Evolutionary conservation across 2,113 vertebrate genomes (phyloP).

Genomic region (Aphyosemion australe): DNA sequence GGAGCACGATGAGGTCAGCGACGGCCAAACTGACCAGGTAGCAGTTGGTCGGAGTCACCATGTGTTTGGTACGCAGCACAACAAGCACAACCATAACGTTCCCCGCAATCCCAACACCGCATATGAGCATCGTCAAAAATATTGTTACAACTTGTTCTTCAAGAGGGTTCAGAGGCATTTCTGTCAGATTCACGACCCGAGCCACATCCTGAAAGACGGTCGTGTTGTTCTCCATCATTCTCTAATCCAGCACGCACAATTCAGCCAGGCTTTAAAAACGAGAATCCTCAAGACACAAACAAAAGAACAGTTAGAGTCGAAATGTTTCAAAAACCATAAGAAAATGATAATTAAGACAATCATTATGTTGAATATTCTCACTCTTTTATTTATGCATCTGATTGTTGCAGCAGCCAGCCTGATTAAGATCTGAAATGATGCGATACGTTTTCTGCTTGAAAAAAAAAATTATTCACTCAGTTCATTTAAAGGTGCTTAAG

Average conservation of each 20-base stretch:
- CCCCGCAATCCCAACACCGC: constrained; percentile 83
- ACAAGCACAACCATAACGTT: constrained; percentile 87
- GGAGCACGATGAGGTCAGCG: constrained; percentile 85
- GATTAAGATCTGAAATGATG: too few species aligned
- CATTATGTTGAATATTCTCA: too few species aligned
- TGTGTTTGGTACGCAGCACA: constrained; percentile 84
- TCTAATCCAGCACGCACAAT: not conserved
- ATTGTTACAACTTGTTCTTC: constrained; percentile 86
- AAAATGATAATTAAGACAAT: too few species aligned
- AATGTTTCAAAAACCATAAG: not conserved
- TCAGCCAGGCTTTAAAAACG: constrained; percentile 38
- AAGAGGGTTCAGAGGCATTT: constrained; percentile 79
- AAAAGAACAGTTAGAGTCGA: not conserved
- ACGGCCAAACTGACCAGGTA: constrained; percentile 87
- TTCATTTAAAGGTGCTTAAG: too few species aligned
- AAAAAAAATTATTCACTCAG: too few species aligned
- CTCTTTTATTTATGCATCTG: too few species aligned
- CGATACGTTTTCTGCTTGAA: not conserved
- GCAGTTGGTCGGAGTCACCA: constrained; percentile 89
- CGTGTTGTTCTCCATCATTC: constrained; percentile 69
- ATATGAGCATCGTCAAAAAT: constrained; percentile 84
- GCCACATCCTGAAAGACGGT: constrained; percentile 39
- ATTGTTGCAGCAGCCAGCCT: too few species aligned
- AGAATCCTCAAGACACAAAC: constrained; percentile 41
- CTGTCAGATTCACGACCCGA: constrained; percentile 66